phyloP scores from a whole-genome alignment of 2,113 vertebrate genomes.

The Scophthalmus maximus region DNA sequence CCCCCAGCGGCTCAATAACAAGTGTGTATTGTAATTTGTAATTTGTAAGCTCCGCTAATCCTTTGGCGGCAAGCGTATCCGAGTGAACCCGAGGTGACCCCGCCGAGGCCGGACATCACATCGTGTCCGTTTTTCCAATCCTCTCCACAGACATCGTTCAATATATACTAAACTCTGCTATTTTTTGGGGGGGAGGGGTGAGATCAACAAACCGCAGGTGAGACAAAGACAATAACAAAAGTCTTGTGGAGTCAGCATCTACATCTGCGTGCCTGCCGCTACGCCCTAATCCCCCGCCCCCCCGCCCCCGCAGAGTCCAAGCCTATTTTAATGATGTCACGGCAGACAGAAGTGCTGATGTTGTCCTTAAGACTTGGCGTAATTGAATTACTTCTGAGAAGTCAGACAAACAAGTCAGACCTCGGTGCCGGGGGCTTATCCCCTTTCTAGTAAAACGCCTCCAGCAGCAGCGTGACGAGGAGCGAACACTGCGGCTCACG shows the following conservation, averaged over 20 bases:
- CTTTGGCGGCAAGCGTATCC: slow-evolving; percentile 6
- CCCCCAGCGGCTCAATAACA: slow-evolving; percentile 55
- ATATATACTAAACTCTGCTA: not conserved
- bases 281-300: slow-evolving; percentile 51
- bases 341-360: slow-evolving; percentile 57
- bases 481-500: too few relatives aligned
- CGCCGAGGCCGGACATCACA: not conserved
- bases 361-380: slow-evolving; percentile 43
- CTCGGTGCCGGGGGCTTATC: slow-evolving; percentile 20
- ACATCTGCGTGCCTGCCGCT: slow-evolving; percentile 24
- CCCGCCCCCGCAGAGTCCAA: slow-evolving; percentile 14
- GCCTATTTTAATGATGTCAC: slow-evolving; percentile 64
- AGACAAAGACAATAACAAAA: slow-evolving; percentile 20
- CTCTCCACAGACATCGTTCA: not conserved
- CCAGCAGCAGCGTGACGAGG: slow-evolving; percentile 4
- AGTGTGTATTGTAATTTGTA: slow-evolving; percentile 37
- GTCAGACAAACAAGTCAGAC: slow-evolving; percentile 46
- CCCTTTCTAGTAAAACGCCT: slow-evolving; percentile 2
- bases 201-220: not conserved
- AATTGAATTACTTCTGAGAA: slow-evolving; percentile 64
- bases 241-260: slow-evolving; percentile 47
- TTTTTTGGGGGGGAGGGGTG: not conserved
- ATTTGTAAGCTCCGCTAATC: slow-evolving; percentile 56
- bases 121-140: not conserved
- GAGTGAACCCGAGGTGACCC: slow-evolving; percentile 29